Percentiles rank a stretch among this genome's conserved stretches.
These are phyloP conservation scores for Trachops cirrhosus DNA, from an alignment of 2,797 vertebrate species.

Conservation along the genomic window DNA sequence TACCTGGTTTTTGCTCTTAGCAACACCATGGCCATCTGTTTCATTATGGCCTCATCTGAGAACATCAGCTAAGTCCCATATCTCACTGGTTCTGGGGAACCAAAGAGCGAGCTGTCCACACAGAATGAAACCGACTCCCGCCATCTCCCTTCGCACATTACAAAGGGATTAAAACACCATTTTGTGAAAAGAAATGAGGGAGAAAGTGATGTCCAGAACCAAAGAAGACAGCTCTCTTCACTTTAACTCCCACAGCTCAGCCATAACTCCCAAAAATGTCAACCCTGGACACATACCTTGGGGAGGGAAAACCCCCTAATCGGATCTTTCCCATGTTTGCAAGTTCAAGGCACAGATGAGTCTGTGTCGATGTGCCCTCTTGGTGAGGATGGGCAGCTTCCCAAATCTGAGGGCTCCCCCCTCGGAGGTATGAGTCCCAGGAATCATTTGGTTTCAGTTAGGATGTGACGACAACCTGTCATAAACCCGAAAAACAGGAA, in stretches of 20 bases:
- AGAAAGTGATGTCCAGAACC: background rate
- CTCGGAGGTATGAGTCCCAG: background rate
- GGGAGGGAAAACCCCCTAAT: background rate
- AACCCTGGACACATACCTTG: background rate
- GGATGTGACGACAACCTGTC: background rate
- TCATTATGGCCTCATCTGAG: background rate
- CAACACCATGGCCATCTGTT: background rate
- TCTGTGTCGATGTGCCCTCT: background rate
- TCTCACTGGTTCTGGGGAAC: background rate
- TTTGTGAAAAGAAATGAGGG: background rate
- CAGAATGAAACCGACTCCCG: background rate
- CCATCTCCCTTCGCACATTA: background rate
- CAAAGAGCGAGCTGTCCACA: background rate
- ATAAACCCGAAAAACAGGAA: background rate
- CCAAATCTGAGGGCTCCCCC: background rate
- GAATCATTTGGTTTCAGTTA: background rate
- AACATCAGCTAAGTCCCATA: background rate
- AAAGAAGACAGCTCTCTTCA: background rate
- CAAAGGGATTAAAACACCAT: background rate
- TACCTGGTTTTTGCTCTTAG: background rate
- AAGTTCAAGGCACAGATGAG: background rate
- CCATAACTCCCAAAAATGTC: background rate
- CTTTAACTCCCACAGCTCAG: background rate
- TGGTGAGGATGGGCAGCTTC: background rate
- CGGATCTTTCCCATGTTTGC: background rate